These are phyloP conservation scores for Anser brachyrhynchus DNA, from an alignment of 2,113 vertebrate species.

Conservation along the genomic window DNA sequence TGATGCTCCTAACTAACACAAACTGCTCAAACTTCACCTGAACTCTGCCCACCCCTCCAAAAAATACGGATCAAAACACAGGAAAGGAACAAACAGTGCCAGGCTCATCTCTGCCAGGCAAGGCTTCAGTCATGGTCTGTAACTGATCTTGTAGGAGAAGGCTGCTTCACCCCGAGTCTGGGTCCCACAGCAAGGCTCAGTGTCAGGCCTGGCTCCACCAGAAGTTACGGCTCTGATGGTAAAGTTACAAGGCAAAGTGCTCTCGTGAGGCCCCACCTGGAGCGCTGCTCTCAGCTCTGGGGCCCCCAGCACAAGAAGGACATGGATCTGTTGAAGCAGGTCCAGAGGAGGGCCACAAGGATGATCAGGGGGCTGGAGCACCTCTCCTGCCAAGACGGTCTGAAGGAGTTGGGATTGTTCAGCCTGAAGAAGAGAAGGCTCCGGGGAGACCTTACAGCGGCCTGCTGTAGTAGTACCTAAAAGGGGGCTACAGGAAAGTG, in stretches of 20 bases:
- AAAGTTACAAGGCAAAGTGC: neutral
- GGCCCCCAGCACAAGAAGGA: neutral
- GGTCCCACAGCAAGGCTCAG: neutral
- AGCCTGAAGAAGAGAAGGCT: neutral
- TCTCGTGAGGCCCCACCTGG: neutral
- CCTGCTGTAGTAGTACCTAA: too few relatives aligned
- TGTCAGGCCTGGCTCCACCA: neutral
- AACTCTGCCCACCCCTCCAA: neutral
- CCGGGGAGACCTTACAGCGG: neutral
- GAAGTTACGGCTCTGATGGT: neutral
- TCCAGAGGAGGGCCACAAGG: neutral
- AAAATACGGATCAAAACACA: neutral
- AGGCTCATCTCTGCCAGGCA: neutral
- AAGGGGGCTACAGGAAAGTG: too few relatives aligned
- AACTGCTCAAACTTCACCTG: neutral
- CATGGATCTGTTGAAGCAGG: neutral
- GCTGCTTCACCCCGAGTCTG: neutral
- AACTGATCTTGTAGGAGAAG: neutral
- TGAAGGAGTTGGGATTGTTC: neutral
- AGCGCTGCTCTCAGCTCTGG: neutral
- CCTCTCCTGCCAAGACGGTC: too few relatives aligned
- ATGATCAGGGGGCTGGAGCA: neutral
- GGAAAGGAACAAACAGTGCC: neutral
- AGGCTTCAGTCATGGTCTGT: neutral
- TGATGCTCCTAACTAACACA: neutral